Conservation (phyloP, 2,888 invertebrate genomes). For the Alsophila aescularia region DNA sequence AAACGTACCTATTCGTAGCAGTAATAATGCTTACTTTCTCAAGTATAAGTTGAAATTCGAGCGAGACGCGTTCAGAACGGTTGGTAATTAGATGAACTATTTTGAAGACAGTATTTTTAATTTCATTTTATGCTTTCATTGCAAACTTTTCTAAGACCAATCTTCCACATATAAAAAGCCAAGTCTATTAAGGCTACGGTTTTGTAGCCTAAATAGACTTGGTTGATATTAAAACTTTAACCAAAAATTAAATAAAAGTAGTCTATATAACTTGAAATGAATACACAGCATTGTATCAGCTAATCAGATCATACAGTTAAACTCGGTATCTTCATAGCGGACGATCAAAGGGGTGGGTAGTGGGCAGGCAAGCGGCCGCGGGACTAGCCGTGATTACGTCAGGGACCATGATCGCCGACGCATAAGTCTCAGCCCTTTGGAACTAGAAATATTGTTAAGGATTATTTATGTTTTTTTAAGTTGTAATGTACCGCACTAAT, state of each 20-base stretch:
- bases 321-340: conserved; percentile 34
- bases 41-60: conserved; percentile 65
- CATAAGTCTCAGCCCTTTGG: conserved; percentile 47
- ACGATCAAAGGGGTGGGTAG: conserved; percentile 59
- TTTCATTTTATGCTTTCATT: no score
- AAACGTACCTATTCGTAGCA: conserved; percentile 59
- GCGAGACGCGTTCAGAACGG: conserved; percentile 46
- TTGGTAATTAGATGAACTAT: conserved; percentile 36
- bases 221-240: neutral
- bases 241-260: neutral
- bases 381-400: conserved; percentile 73
- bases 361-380: conserved; percentile 66
- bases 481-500: neutral
- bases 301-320: conserved; percentile 25
- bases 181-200: no score
- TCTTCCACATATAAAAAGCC: no score
- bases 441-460: conserved; percentile 48
- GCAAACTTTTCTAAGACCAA: no score
- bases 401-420: conserved; percentile 67
- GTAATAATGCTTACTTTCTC: conserved; percentile 73
- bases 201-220: no score
- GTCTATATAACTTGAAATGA: neutral
- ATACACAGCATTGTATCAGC: conserved; percentile 14
- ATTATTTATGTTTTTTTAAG: conserved; percentile 15
- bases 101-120: conserved; percentile 20